A percentile compares a stretch with the other conserved stretches of the same genome.
phyloP scores from a whole-genome alignment of 2,797 vertebrate genomes.

The Leucoraja ocellata region DNA sequence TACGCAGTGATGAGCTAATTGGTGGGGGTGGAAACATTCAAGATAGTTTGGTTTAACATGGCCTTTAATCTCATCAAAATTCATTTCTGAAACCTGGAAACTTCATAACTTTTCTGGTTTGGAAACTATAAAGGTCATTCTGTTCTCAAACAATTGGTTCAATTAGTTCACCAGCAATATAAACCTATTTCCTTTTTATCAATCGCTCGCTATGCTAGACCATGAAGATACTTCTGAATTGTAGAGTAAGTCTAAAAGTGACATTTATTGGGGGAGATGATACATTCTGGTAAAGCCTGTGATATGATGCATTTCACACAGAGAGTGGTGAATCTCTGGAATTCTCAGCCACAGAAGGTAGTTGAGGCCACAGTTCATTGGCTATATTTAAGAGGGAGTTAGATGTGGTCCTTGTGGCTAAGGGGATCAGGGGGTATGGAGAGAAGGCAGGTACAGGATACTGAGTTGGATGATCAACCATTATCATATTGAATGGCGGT shows the following conservation, averaged over 20 bases:
- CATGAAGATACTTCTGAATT: neutral
- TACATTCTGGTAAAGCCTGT: neutral
- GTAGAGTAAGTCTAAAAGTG: neutral
- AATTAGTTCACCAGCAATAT: neutral
- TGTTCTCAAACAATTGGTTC: slow-evolving; percentile 14
- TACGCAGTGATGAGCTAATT: neutral
- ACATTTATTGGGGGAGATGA: neutral
- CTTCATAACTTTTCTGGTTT: neutral
- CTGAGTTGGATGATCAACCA: no score
- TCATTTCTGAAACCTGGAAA: slow-evolving; percentile 32
- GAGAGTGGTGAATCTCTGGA: no score
- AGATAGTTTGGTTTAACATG: neutral
- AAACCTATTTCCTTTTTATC: neutral
- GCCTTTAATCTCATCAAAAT: neutral
- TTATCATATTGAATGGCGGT: no score
- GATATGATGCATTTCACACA: neutral
- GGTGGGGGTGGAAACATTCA: neutral
- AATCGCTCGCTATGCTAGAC: neutral
- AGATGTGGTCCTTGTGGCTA: no score
- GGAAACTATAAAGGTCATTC: slow-evolving; percentile 27
- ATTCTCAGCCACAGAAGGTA: no score
- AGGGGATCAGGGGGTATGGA: no score
- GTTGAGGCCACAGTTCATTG: no score
- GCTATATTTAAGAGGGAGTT: no score
- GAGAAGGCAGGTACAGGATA: no score